Base-by-base conservation (phyloP, 2,888 invertebrate species). In the Petrolisthes manimaculis region DNA sequence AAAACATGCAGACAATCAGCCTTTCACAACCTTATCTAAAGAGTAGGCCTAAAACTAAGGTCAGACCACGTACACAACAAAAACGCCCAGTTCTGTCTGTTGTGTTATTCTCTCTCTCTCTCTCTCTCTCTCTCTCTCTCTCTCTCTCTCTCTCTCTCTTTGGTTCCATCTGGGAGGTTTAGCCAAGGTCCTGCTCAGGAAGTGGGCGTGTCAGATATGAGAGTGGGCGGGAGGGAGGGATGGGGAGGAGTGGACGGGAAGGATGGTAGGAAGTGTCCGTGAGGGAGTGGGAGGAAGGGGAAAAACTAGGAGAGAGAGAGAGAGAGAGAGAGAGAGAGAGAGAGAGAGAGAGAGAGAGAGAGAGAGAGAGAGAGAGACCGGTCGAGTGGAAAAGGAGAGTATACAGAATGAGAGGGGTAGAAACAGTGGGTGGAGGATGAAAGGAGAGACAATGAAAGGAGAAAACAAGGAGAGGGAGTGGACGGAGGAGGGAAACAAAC, bases 131-230 rank as follows among this genome's bases (percentile, higher is more conserved):
- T 74, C 74, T 74, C 74, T 74, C 74, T 74, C 74, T 74, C 74
- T 74, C 74, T 74, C 74, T 74, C 74, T 74, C 74, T 74, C 74
- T 74, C 74, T 74, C 74, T 74, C 74, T 74, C 74, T 74, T 12
- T 3, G 61, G 12, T 18, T 61, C 9, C 61, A 12, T 61, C 61
- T 18, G 37, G 37, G 2, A 37, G 37, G 1, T 37, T 37, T 37
- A 37, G 37, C 37, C 37, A 37, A 37, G 37, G 37, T 37, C 37
- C 37, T 37, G 37, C 37, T 61, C 12, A 61, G 61, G 18, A 61
- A 61, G 61, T 61, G 61, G 61, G 12, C 61, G 18, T 12, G 12
- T 61, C 9, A 61, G 18, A 18, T 9, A 9, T 18, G 61, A 61
- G 61, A 61, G 61, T 12, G 61, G 18, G 61, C 3, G 18, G 61